Percentiles rank a stretch among this genome's conserved stretches.
Evolutionary conservation across 2,888 invertebrate species (phyloP).

Genomic region (Bombylius discolor): DNA sequence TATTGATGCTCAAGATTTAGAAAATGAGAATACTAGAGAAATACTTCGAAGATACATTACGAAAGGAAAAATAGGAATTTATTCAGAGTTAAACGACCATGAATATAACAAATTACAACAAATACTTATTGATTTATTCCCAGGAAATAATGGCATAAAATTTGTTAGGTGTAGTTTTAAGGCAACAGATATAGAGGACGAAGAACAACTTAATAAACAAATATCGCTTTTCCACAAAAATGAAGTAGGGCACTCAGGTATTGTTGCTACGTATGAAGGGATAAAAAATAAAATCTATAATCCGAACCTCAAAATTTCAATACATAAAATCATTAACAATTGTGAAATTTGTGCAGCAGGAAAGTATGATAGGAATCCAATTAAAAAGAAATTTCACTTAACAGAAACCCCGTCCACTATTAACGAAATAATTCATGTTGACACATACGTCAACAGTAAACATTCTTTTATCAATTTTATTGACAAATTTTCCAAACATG

Average conservation of each 20-base stretch:
- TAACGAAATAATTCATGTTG: conserved; percentile 1
- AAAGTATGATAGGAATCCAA: neutral
- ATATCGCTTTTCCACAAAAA: conserved; percentile 13
- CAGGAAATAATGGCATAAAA: conserved; percentile 12
- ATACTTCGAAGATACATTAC: neutral
- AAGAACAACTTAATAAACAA: conserved; percentile 15
- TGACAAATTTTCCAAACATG: conserved; percentile 3
- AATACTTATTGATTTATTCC: conserved; percentile 15
- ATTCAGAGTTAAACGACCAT: conserved; percentile 11
- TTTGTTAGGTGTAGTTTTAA: conserved; percentile 15
- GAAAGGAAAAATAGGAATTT: conserved; percentile 15
- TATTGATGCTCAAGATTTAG: neutral
- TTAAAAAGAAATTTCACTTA: neutral
- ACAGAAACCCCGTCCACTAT: neutral
- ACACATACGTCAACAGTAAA: neutral
- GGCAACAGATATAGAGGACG: conserved; percentile 14
- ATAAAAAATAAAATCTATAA: conserved; percentile 16
- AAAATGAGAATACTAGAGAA: conserved; percentile 1
- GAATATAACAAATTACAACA: conserved; percentile 14
- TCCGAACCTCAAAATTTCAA: conserved; percentile 9
- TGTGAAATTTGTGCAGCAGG: neutral
- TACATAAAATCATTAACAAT: conserved; percentile 1
- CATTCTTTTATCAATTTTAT: conserved; percentile 1
- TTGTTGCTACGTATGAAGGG: conserved; percentile 14
- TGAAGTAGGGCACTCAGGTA: conserved; percentile 16